Conservation (phyloP, 2,888 invertebrate genomes). For the Stegophylla sp. region DNA sequence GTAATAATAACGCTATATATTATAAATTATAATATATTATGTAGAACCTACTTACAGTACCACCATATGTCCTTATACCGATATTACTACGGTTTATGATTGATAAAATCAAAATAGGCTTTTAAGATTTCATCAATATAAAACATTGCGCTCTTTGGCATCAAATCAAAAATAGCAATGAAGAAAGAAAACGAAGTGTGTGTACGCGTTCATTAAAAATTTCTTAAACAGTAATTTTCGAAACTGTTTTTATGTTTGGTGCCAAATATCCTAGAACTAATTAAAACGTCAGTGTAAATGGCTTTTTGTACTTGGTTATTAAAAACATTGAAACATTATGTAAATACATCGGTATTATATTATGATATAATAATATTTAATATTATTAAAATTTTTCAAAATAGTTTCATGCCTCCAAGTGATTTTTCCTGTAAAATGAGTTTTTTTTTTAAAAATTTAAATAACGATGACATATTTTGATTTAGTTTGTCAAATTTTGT, state of each 20-base stretch:
- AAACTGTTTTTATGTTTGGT: neutral
- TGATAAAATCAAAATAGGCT: constrained; percentile 27
- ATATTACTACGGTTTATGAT: neutral
- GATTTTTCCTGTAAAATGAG: no score
- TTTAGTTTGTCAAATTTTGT: no score
- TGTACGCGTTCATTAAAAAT: neutral
- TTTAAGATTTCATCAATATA: neutral
- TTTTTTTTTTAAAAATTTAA: no score
- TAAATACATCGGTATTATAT: neutral
- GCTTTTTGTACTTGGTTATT: neutral
- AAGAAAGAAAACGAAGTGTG: neutral
- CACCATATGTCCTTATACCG: neutral
- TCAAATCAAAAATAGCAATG: neutral
- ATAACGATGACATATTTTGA: no score
- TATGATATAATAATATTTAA: no score
- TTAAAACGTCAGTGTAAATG: neutral
- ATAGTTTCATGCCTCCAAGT: no score
- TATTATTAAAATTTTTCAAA: no score
- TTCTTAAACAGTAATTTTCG: constrained; percentile 28
- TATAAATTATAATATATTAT: no score
- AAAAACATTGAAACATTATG: neutral
- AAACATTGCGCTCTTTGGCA: constrained; percentile 21
- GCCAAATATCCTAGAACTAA: constrained; percentile 24
- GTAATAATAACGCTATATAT: neutral
- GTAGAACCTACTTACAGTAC: no score